Base-by-base conservation (phyloP, 2,888 invertebrate species). In the Scaptomyza caliginosa region DNA sequence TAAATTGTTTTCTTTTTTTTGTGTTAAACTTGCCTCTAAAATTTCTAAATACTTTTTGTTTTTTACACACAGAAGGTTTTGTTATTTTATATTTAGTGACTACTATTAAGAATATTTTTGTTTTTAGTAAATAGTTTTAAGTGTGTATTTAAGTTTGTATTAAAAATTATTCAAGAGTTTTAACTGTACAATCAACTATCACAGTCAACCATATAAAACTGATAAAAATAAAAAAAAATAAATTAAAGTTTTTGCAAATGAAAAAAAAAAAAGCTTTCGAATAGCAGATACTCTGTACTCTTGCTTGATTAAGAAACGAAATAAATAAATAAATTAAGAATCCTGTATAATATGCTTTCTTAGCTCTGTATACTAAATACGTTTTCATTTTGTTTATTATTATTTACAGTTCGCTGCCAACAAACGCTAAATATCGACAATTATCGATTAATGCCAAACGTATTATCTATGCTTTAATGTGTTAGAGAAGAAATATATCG, bases 161-260 rank as follows among this genome's bases (percentile, higher is more conserved):
- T 69, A 52, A 71, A 86, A 77, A 75, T 68, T 78, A 71, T 75
- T 68, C 57, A 83, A 84, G 88, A 87, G 88, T 85, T 88, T 80
- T 73, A 87, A 88, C 87, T 88, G 87, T 88, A 87, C 87, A 87
- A 87, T 89, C 89, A 90, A 89, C 90, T 91, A 91, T 91, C 91
- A 91, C 91, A 91, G 91, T 91, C 90, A 90, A 89, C 90, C 90
- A 89, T 84, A 86, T 77, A 62, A 54, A 83, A 87, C 73, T 58
- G 52, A 79, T 79, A 74, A 62, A 62, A 40, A 55, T 58, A 50
- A 79, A 76, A 74, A 62, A 62, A 40, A 55, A 72, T 52, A 56
- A 26, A 19, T 7, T 13, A 7, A 26, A 40, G 52, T 19, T n/a
- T 23, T 7, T 26, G 32, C 19, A 13, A 40, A 49, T 13, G 4